phyloP scores from a whole-genome alignment of 2,113 vertebrate genomes.

The Stomatorhinus ivindoensis region DNA sequence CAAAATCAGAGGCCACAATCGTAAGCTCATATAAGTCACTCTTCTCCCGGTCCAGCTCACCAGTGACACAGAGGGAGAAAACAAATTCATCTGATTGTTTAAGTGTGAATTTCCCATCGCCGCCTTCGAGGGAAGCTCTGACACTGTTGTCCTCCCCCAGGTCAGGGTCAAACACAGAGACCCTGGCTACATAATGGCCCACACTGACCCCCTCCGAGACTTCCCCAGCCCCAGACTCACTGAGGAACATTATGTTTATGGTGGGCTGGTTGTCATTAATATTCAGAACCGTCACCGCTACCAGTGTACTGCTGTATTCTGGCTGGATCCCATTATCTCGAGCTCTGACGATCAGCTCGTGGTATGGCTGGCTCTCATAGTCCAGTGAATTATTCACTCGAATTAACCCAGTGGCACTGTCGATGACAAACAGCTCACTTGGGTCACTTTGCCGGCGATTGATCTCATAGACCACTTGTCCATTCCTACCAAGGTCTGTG shows the following conservation, averaged over 20 bases:
- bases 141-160: constrained; percentile 42
- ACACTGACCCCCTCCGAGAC: constrained; percentile 69
- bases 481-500: constrained; percentile 69
- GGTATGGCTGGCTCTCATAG: constrained; percentile 65
- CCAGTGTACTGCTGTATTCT: constrained; percentile 67
- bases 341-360: constrained; percentile 74
- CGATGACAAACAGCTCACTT: constrained; percentile 60
- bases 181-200: constrained; percentile 75
- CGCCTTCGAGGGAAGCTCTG: constrained; percentile 56
- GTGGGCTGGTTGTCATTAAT: constrained; percentile 80
- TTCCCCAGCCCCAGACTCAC: constrained; percentile 61
- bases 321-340: constrained; percentile 71
- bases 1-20: constrained; percentile 68
- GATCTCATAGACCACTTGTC: constrained; percentile 67
- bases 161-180: constrained; percentile 80
- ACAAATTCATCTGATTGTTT: constrained; percentile 58
- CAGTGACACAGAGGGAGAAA: constrained; percentile 71
- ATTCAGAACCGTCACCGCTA: constrained; percentile 72
- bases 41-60: constrained; percentile 68
- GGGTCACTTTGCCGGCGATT: constrained; percentile 63
- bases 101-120: constrained; percentile 59
- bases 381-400: constrained; percentile 68
- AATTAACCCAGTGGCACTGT: constrained; percentile 66
- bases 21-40: constrained; percentile 65
- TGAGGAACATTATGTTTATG: constrained; percentile 74